Percentiles rank a stretch among this genome's conserved stretches.
Conservation (phyloP, 2,888 invertebrate species). For the Nymphalis polychloros region DNA sequence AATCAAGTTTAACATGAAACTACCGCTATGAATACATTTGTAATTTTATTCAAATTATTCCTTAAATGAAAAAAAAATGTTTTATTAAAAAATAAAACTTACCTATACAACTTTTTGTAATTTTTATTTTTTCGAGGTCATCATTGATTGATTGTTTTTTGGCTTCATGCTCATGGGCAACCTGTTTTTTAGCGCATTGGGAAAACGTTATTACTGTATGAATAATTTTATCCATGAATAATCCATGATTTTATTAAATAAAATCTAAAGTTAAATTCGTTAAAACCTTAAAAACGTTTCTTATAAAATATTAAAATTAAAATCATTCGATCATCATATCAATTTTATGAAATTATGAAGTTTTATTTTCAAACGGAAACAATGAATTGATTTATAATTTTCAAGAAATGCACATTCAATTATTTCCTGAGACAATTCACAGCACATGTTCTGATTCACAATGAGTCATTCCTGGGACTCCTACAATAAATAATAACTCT, state of each 20-base stretch:
- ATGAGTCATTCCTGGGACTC: constrained; percentile 35
- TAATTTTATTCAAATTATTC: too few species aligned
- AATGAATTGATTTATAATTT: constrained; percentile 10
- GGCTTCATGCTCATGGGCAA: not conserved
- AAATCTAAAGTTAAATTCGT: too few species aligned
- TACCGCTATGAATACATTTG: too few species aligned
- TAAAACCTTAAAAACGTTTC: too few species aligned
- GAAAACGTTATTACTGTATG: not conserved
- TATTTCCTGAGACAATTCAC: constrained; percentile 32
- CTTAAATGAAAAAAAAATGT: too few species aligned
- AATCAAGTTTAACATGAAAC: too few species aligned
- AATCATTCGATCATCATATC: too few species aligned
- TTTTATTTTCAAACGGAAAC: not conserved
- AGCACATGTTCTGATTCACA: constrained; percentile 34
- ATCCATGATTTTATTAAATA: too few species aligned
- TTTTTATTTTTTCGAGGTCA: not conserved
- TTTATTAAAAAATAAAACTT: not conserved
- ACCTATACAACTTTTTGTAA: not conserved
- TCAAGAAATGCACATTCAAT: constrained; percentile 21
- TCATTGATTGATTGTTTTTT: not conserved
- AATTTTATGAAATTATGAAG: not conserved
- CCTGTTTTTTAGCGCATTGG: not conserved
- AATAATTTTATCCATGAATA: too few species aligned
- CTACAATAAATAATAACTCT: constrained; percentile 5
- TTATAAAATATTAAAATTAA: too few species aligned